phyloP scores from a whole-genome alignment of 2,888 invertebrate species.

The Allophyes oxyacanthae region DNA sequence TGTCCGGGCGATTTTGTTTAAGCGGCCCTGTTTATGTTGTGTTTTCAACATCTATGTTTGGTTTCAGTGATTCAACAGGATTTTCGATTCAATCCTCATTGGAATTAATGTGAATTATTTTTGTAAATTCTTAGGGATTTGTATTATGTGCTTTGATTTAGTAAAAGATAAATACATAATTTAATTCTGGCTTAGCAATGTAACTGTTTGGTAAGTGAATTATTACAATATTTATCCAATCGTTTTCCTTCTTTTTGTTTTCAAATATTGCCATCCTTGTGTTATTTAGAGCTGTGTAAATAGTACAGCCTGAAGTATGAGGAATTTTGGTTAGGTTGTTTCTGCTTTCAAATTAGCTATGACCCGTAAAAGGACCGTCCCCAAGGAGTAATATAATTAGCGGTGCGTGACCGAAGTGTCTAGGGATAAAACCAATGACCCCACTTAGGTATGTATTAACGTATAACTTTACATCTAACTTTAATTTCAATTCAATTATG shows the following conservation, averaged over 20 bases:
- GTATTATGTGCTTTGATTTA: no score
- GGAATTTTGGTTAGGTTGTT: slow-evolving; percentile 7
- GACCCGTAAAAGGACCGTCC: slow-evolving; percentile 42
- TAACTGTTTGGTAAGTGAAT: no score
- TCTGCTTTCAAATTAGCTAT: slow-evolving; percentile 39
- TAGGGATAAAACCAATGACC: slow-evolving; percentile 67
- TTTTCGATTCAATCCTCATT: slow-evolving; percentile 3
- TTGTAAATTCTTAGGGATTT: slow-evolving; percentile 1
- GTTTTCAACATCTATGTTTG: slow-evolving; percentile 18
- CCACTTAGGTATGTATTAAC: slow-evolving; percentile 16
- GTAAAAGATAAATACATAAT: not conserved
- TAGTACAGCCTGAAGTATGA: not conserved
- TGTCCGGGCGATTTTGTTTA: slow-evolving; percentile 51
- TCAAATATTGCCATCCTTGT: no score
- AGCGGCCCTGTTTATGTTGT: slow-evolving; percentile 41
- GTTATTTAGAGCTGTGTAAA: no score
- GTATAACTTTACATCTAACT: slow-evolving; percentile 23
- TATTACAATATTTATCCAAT: no score
- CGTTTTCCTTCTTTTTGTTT: no score
- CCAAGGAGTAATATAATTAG: slow-evolving; percentile 66
- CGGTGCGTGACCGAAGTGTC: slow-evolving; percentile 66
- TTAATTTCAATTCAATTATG: slow-evolving; percentile 27
- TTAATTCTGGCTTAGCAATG: not conserved
- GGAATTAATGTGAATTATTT: not conserved
- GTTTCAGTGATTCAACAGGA: slow-evolving; percentile 17